These are phyloP conservation scores for Eupithecia subumbrata DNA, from an alignment of 2,888 invertebrate species.

Conservation along the genomic window DNA sequence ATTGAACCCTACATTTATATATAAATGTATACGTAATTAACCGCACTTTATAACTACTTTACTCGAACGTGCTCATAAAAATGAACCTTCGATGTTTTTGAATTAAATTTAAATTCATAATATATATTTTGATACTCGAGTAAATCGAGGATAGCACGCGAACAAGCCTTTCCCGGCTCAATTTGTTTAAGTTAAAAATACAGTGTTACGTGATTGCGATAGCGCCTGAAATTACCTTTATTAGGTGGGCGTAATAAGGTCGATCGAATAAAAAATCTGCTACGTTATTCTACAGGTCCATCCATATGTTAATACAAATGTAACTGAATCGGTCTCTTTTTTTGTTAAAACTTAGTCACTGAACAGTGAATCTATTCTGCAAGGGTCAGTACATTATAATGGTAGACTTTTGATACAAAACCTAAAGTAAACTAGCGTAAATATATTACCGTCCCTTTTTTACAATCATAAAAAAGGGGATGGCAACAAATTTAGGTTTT, in stretches of 20 bases:
- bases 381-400: too few species aligned
- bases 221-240: slow-evolving; percentile 8
- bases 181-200: slow-evolving; percentile 62
- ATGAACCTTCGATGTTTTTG: slow-evolving; percentile 35
- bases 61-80: slow-evolving; percentile 22
- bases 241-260: slow-evolving; percentile 4
- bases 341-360: too few species aligned
- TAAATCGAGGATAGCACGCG: slow-evolving; percentile 62
- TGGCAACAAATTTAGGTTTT: too few species aligned
- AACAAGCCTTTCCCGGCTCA: slow-evolving; percentile 53
- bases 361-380: too few species aligned
- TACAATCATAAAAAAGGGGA: too few species aligned
- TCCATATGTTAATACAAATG: not conserved
- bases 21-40: slow-evolving; percentile 4
- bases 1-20: too few species aligned
- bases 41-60: slow-evolving; percentile 20
- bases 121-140: slow-evolving; percentile 52
- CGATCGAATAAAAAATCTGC: not conserved
- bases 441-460: too few species aligned
- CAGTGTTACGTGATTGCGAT: slow-evolving; percentile 53
- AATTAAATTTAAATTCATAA: slow-evolving; percentile 51
- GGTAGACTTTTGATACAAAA: too few species aligned
- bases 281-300: not conserved
- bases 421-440: too few species aligned
- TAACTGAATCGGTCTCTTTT: too few species aligned